Evolutionary conservation across 2,113 vertebrate genomes (phyloP), one percentile per base, ranked within the genome.

Genomic region (Barnardius zonarius): DNA sequence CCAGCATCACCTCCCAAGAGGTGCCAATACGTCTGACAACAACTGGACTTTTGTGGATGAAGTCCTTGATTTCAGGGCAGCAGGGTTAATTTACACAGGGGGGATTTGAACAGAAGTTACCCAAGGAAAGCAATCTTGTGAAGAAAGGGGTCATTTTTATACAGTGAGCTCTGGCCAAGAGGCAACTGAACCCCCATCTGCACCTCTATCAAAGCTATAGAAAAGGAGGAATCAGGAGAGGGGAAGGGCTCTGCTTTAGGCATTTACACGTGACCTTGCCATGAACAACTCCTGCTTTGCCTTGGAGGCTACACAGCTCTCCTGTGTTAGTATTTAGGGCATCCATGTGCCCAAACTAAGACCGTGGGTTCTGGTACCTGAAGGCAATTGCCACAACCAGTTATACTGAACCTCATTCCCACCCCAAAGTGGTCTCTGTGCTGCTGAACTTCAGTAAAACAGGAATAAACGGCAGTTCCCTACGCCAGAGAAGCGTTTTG

Each of bases 401-500:
- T 17, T n/a, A 7, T 61, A 75, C 59, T 61, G 63, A 0, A 0
- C 54, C 72, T 76, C 14, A 0, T 13, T 6, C 10, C 43, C 86
- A 66, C 44, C 70, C 52, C 24, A 70, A 33, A 4, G n/a, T 69
- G 62, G 16, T 55, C 41, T 25, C 63, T 59, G 37, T 44, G 48
- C 41, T 78, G 75, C 44, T 66, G 30, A 17, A 12, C 37, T 35
- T 7, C 4, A 16, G 33, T 15, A 64, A 70, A 94, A 81, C 7
- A 10, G 15, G 46, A 52, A 54, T 39, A 70, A 93, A 82, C 7
- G 84, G 48, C 54, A 43, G 19, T 67, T 66, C 13, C 28, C n/a
- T 51, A 4, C 2, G 4, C 51, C 51, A 41, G 27, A 43, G 43
- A 83, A 88, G 30, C 0, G 0, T 55, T 83, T 80, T 55, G 28